Evolutionary conservation across 2,888 invertebrate species (phyloP).

Genomic region (Conus canariensis): DNA sequence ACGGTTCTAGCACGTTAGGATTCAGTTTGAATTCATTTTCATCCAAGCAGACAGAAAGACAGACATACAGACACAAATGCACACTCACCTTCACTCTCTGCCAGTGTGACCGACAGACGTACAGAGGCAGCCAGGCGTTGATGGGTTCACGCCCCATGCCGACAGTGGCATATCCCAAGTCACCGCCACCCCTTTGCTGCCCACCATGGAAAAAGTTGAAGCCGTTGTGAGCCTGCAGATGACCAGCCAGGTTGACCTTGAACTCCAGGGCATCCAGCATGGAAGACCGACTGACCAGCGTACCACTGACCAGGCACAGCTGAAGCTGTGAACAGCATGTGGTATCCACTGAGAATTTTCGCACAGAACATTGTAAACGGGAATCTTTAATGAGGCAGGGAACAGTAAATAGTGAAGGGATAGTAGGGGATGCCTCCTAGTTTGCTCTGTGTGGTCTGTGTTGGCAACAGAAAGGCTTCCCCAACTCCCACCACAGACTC

Average conservation of each 20-base stretch:
- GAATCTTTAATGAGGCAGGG: too few relatives aligned
- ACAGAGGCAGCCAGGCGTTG: slow-evolving; percentile 68
- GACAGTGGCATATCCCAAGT: slow-evolving; percentile 54
- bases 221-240: slow-evolving; percentile 63
- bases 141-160: slow-evolving; percentile 66
- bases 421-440: too few relatives aligned
- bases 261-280: slow-evolving; percentile 64
- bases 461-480: too few relatives aligned
- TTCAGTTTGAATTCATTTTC: too few relatives aligned
- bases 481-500: too few relatives aligned
- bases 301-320: slow-evolving; percentile 60
- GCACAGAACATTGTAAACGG: too few relatives aligned
- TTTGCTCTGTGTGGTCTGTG: too few relatives aligned
- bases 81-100: slow-evolving; percentile 60
- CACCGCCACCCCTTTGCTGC: background rate
- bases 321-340: slow-evolving; percentile 49
- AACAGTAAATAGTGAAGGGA: too few relatives aligned
- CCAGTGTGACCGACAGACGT: slow-evolving; percentile 61
- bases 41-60: too few relatives aligned
- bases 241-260: slow-evolving; percentile 61
- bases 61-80: background rate
- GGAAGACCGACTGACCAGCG: slow-evolving; percentile 59
- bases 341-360: too few relatives aligned
- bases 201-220: slow-evolving; percentile 57
- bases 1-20: too few relatives aligned